Evolutionary conservation across 2,113 vertebrate species (phyloP), one percentile per base, ranked within the genome.

Genomic region (Semnornis frantzii): DNA sequence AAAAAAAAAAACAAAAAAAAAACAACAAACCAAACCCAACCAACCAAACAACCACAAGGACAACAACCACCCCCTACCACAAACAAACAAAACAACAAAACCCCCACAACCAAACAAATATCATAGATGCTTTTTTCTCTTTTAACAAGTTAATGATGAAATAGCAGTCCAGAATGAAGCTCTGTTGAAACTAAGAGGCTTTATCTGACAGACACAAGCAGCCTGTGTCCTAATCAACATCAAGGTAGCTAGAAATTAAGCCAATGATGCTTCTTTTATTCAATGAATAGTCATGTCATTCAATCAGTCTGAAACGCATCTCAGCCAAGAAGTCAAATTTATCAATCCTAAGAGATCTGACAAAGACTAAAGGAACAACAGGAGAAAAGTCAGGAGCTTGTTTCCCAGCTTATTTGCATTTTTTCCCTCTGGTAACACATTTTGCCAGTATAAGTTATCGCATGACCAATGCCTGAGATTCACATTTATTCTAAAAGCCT

Each of bases 61-160:
- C 10, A 23, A 50, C 42, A 50, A 39, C 37, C 37, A 39, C 37
- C 37, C 37, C 37, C 37, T n/a, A 39, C 37, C 11, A 50, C 42
- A 44, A 44, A 44, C 48, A 50, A 50, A 50, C 48, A 48, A 48
- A 48, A 23, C 48, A 50, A 46, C 16, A 46, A 18, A 17, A 46
- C 15, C 6, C 15, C 23, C 23, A 12, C 23, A 52, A 52, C 10
- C 50, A 37, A 75, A 37, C 37, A 57, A 2, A 8, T 10, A 11
- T 85, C 65, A 73, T 8, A 59, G 70, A 87, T 72, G 42, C 10
- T 70, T 90, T 74, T 82, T 65, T 69, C 60, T 93, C 78, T 83
- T 92, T 92, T 83, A 96, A 76, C 65, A 82, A 85, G 34, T 75
- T 91, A 95, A 94, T 95, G 92, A 95, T 91, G 91, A 83, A 96